These are phyloP conservation scores for Pterostichus madidus DNA, from an alignment of 2,888 invertebrate species.

Conservation along the genomic window DNA sequence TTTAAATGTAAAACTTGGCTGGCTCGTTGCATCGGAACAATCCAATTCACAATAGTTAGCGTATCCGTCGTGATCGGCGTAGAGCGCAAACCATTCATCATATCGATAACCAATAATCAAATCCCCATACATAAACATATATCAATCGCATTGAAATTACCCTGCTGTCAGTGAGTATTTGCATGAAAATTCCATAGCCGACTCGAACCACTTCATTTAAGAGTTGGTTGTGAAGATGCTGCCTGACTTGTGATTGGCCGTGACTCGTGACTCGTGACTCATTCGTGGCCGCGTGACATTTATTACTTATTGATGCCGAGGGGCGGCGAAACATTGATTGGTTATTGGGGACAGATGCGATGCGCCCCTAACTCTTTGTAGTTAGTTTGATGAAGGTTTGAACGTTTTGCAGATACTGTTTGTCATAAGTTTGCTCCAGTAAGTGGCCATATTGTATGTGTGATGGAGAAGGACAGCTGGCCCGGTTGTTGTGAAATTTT, in stretches of 20 bases:
- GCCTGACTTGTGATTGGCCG: constrained; percentile 18
- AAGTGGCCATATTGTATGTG: constrained; percentile 47
- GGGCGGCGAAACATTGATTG: constrained; percentile 56
- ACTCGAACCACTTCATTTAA: constrained; percentile 55
- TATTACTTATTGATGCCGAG: constrained; percentile 63
- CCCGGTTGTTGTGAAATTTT: constrained; percentile 42
- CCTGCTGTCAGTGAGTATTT: constrained; percentile 60
- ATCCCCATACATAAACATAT: constrained; percentile 64
- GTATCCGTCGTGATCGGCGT: constrained; percentile 27
- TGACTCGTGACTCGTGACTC: constrained; percentile 31
- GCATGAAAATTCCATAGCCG: constrained; percentile 62
- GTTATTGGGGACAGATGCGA: constrained; percentile 54
- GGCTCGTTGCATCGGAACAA: constrained; percentile 28
- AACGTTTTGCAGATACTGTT: constrained; percentile 22
- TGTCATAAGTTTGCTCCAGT: constrained; percentile 36
- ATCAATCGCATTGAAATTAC: constrained; percentile 64
- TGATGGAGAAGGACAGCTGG: constrained; percentile 54
- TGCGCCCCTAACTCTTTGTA: constrained; percentile 62
- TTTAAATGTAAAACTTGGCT: constrained; percentile 8
- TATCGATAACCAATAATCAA: constrained; percentile 66
- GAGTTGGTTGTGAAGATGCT: constrained; percentile 27
- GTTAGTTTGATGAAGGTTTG: not conserved
- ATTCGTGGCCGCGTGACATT: constrained; percentile 41
- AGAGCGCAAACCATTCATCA: constrained; percentile 47
- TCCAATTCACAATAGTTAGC: constrained; percentile 49